These are phyloP conservation scores for Falco columbarius DNA, from an alignment of 2,797 vertebrate species.

Conservation along the genomic window DNA sequence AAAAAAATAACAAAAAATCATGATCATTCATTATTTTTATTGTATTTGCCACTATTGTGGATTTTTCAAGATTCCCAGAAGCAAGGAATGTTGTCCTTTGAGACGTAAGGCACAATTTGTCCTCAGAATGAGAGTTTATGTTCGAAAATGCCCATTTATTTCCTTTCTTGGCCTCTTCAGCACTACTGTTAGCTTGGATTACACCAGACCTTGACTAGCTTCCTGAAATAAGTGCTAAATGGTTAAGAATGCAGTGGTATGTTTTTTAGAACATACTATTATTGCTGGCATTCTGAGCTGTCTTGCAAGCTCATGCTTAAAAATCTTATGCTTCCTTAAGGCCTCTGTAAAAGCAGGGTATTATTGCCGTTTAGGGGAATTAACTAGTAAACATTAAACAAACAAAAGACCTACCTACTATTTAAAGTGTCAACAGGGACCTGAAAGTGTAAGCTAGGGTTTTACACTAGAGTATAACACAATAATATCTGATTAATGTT, in stretches of 20 bases:
- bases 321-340: background rate
- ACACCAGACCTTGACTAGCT: background rate
- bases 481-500: slow-evolving; percentile 35
- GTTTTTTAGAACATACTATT: background rate
- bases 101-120: background rate
- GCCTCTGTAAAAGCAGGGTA: background rate
- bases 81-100: background rate
- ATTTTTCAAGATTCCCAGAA: background rate
- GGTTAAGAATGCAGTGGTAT: background rate
- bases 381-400: background rate
- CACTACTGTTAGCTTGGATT: background rate
- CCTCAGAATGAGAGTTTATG: background rate
- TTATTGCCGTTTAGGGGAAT: background rate
- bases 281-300: background rate
- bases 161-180: background rate
- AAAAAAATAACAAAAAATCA: background rate
- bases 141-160: background rate
- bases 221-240: background rate
- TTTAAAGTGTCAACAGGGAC: slow-evolving; percentile 16
- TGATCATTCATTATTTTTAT: background rate
- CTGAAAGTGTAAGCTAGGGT: background rate
- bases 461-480: background rate
- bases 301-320: background rate
- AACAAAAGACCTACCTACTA: background rate
- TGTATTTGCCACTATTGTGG: background rate